Conservation (phyloP, 2,797 vertebrate species). For the Lithobates pipiens region DNA sequence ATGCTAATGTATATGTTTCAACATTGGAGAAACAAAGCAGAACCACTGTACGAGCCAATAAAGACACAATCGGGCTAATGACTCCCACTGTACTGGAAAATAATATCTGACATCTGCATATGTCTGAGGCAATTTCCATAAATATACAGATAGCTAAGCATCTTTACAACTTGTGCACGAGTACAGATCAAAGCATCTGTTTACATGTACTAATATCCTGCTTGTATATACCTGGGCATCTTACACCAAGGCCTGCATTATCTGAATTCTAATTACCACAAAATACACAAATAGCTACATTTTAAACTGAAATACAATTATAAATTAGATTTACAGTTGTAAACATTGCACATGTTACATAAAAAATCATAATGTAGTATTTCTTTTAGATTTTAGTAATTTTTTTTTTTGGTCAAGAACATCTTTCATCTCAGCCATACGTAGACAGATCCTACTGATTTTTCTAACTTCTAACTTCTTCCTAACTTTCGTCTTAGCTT, state of each 20-base stretch:
- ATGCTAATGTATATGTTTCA: constrained; percentile 46
- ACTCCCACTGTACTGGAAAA: constrained; percentile 36
- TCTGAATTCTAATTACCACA: not conserved
- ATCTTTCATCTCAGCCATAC: too few species aligned
- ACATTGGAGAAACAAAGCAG: constrained; percentile 35
- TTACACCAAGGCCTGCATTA: not conserved
- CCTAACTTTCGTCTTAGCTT: too few species aligned
- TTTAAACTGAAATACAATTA: too few species aligned
- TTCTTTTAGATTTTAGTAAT: too few species aligned
- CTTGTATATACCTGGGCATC: not conserved
- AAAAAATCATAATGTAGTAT: too few species aligned
- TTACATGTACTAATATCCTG: not conserved
- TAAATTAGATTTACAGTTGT: too few species aligned
- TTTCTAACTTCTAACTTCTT: too few species aligned
- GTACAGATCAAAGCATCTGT: not conserved
- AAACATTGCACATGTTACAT: too few species aligned
- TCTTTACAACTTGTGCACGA: not conserved
- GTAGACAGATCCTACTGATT: too few species aligned
- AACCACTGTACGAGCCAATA: constrained; percentile 44
- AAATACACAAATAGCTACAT: too few species aligned
- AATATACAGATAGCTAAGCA: not conserved
- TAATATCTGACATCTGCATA: constrained; percentile 12
- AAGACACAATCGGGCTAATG: constrained; percentile 37
- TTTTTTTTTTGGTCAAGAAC: too few species aligned
- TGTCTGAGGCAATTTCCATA: not conserved